These are phyloP conservation scores for Seriola dumerili DNA, from an alignment of 2,113 vertebrate genomes.

Conservation along the genomic window DNA sequence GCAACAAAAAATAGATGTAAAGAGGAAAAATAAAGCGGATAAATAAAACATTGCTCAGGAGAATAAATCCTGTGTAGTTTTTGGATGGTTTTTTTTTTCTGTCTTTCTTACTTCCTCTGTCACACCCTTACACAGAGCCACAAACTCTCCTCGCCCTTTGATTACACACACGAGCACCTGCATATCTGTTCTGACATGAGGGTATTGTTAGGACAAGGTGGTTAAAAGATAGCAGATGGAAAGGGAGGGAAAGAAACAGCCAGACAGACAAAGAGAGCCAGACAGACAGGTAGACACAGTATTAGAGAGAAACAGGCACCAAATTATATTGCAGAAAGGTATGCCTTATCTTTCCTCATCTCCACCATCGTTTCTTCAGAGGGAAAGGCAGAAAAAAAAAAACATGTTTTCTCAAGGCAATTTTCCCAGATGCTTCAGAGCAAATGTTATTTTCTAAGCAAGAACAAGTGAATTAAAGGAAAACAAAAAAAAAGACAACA, in stretches of 20 bases:
- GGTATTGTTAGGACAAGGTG: constrained; percentile 49
- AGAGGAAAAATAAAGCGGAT: constrained; percentile 7
- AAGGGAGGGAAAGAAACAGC: constrained; percentile 19
- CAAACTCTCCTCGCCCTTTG: constrained; percentile 45
- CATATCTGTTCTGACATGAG: constrained; percentile 46
- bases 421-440: constrained; percentile 42
- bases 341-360: constrained; percentile 29
- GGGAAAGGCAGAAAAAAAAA: constrained; percentile 10
- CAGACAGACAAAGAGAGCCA: constrained; percentile 15
- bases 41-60: constrained; percentile 24
- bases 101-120: neutral
- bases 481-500: constrained; percentile 50
- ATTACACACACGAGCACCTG: constrained; percentile 48
- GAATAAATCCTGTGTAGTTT: constrained; percentile 26
- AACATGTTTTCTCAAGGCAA: constrained; percentile 42
- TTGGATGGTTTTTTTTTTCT: neutral
- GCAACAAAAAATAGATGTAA: constrained; percentile 31
- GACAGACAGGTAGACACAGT: constrained; percentile 10
- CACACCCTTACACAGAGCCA: constrained; percentile 35
- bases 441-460: constrained; percentile 63
- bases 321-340: constrained; percentile 24
- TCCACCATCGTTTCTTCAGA: constrained; percentile 10
- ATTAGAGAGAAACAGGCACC: constrained; percentile 12
- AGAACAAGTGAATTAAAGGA: constrained; percentile 66
- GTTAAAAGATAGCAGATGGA: constrained; percentile 45